These are phyloP conservation scores for Metaphire vulgaris DNA, from an alignment of 1,140 invertebrate species.

Conservation along the genomic window DNA sequence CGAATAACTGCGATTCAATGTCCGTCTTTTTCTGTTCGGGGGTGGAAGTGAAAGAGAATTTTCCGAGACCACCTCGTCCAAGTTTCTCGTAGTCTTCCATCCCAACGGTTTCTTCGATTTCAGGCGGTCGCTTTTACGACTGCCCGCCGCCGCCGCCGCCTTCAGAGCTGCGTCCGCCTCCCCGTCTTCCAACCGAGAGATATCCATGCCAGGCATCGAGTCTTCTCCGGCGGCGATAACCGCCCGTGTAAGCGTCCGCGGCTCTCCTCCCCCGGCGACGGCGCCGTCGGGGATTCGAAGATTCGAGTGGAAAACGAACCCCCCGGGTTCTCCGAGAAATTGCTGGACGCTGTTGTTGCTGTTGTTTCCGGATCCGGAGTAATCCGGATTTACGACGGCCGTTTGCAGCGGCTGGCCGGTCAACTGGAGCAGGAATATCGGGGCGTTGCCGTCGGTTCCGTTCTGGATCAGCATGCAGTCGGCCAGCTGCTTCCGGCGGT, in stretches of 20 bases:
- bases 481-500: background rate
- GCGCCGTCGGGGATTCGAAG: background rate
- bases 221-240: background rate
- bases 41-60: too few species aligned
- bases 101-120: background rate
- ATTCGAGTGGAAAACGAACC: background rate
- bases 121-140: background rate
- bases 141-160: background rate
- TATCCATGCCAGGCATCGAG: too few species aligned
- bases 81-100: background rate
- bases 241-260: background rate
- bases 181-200: too few species aligned
- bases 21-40: too few species aligned
- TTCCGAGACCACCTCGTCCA: background rate
- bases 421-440: background rate
- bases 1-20: too few species aligned
- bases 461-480: background rate
- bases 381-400: background rate
- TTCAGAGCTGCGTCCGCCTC: too few species aligned
- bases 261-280: too few species aligned
- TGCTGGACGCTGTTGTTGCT: background rate
- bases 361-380: background rate
- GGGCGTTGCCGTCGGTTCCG: background rate
- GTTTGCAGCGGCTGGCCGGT: background rate
- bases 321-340: too few species aligned